Evolutionary conservation across 1,140 invertebrate genomes (phyloP).

Genomic region (Rhopalosiphum padi): DNA sequence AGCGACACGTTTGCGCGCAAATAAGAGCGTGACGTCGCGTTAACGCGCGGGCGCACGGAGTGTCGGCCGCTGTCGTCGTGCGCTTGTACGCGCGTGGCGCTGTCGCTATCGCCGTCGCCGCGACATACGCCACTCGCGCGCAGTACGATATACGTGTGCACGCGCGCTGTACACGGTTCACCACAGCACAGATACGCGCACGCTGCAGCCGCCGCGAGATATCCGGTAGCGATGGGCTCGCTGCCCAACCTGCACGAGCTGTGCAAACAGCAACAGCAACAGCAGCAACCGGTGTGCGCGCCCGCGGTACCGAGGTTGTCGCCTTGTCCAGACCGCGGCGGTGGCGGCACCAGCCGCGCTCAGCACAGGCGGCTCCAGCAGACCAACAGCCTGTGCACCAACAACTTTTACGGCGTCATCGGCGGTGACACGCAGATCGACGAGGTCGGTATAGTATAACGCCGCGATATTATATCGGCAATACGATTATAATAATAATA

Average conservation of each 20-base stretch:
- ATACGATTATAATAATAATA: too few relatives aligned
- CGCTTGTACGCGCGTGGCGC: neutral
- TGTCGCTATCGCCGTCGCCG: neutral
- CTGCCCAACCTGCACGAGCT: conserved; percentile 54
- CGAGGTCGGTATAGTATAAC: conserved; percentile 21
- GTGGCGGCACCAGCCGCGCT: neutral
- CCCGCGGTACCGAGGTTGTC: conserved; percentile 14
- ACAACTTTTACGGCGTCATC: conserved; percentile 38
- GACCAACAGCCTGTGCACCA: conserved; percentile 52
- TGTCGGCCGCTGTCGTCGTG: neutral
- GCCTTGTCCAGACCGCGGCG: neutral
- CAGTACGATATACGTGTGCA: neutral
- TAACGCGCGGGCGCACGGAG: neutral
- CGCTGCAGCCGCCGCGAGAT: too few relatives aligned
- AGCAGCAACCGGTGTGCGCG: neutral
- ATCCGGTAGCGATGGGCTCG: conserved; percentile 23
- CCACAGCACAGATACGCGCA: neutral
- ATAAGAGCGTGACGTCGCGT: neutral
- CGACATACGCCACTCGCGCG: too few relatives aligned
- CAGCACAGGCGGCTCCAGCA: conserved; percentile 41
- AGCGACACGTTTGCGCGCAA: neutral
- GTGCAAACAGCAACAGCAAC: neutral
- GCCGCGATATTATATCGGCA: too few relatives aligned
- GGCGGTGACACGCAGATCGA: conserved; percentile 11
- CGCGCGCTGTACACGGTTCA: neutral